Base-by-base conservation (phyloP, 2,888 invertebrate species). In the Agrenia bidenticulata region DNA sequence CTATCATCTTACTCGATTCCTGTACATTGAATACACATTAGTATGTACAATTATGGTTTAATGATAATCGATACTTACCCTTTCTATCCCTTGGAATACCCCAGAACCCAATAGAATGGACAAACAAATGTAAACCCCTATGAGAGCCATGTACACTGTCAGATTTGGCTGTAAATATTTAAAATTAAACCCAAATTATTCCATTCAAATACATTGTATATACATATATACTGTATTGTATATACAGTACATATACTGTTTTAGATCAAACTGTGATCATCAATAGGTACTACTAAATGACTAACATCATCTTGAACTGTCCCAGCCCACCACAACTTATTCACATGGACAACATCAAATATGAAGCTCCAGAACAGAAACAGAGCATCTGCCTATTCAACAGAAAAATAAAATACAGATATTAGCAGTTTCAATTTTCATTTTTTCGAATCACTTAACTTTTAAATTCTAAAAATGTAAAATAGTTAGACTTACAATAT, bases 321-420 rank as follows among this genome's bases (percentile, higher is more conserved):
- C 9, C 51, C 66, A 21, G 61, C 27, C 70, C 70, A 70, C 45
- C 63, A 67, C 5, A 63, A 53, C 19, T 67, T 65, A 39, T 70
- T 67, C 19, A 67, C 57, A 21, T 65, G 63, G 15, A 67, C 58
- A n/a, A 67, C 61, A n/a, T 70, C 70, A 41, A 67, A 63, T 27
- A 66, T 59, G 49, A 61, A 70, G 11, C 61, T 61, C 70, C 70
- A 70, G 21, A 53, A 21, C 26, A 67, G 59, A 49, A 70, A 59
- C 32, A 70, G 19, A 0, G 70, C 58, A 42, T 70, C 70, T 27
- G 67, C 66, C 70, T 70, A 19, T 11, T n/a, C n/a, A n/a, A n/a
- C n/a, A n/a, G n/a, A n/a, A n/a, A n/a, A n/a, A n/a, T n/a, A n/a
- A n/a, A n/a, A n/a, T n/a, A 13, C 39, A 39, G 7, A 24, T 21